Percentiles rank a stretch among this genome's conserved stretches.
phyloP scores from a whole-genome alignment of 2,113 vertebrate genomes.

The Haemorhous mexicanus region DNA sequence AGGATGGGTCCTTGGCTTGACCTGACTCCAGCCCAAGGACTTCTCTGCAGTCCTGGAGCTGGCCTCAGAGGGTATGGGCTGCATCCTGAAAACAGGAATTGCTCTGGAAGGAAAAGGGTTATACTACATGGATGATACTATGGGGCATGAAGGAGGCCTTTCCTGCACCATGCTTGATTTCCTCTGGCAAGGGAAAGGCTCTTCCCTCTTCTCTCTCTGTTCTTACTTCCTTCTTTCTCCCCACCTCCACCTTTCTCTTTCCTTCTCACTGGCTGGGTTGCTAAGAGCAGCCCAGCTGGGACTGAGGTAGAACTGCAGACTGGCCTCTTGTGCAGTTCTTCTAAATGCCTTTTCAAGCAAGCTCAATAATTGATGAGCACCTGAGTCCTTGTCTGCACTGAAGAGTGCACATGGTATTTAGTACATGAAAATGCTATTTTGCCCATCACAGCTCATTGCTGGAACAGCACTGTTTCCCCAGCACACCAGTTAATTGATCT shows the following conservation, averaged over 20 bases:
- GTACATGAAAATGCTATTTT: constrained; percentile 69
- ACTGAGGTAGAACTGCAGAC: constrained; percentile 2
- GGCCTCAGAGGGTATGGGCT: not conserved
- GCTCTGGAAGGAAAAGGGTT: not conserved
- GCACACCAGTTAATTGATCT: constrained; percentile 34
- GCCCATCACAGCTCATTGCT: constrained; percentile 26
- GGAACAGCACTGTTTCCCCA: constrained; percentile 8
- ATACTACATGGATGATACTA: not conserved
- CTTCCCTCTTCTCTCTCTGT: not conserved
- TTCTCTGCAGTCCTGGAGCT: not conserved
- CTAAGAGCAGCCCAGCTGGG: constrained; percentile 41
- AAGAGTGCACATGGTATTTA: constrained; percentile 28
- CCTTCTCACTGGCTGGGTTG: not conserved
- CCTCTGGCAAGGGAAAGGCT: not conserved
- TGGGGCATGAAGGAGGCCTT: not conserved
- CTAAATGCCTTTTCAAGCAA: constrained; percentile 74
- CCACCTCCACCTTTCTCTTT: not conserved
- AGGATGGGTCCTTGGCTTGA: not conserved
- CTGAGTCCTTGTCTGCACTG: constrained; percentile 34
- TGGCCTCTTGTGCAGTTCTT: constrained; percentile 57
- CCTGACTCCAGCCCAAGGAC: not conserved
- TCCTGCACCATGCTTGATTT: not conserved
- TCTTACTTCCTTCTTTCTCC: not conserved
- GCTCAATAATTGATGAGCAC: constrained; percentile 73
- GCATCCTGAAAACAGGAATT: not conserved